Percentiles rank a stretch among this genome's conserved stretches.
Conservation (phyloP, 2,113 vertebrate genomes). For the Tupaia chinensis region DNA sequence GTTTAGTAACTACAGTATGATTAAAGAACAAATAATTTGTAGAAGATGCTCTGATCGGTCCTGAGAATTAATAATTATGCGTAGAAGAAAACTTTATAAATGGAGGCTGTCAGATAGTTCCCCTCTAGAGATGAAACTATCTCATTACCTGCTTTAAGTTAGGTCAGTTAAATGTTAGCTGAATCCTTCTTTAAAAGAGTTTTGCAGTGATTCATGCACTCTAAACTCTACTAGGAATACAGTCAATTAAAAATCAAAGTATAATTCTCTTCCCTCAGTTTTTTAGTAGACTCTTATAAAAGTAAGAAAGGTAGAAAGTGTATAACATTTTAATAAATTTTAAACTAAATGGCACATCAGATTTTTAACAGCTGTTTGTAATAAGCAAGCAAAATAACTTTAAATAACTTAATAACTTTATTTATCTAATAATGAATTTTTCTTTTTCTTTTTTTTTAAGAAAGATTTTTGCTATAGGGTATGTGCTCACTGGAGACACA, state of each 20-base stretch:
- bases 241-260: neutral
- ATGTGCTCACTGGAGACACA: no score
- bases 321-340: no score
- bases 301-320: no score
- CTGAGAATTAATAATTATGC: conserved; percentile 1
- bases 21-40: neutral
- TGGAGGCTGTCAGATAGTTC: neutral
- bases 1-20: neutral
- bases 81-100: neutral
- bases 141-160: neutral
- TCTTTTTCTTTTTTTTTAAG: no score
- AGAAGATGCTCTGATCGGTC: neutral
- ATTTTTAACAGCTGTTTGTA: no score
- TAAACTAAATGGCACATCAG: no score
- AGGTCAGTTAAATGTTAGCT: neutral
- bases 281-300: no score
- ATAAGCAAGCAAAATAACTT: no score
- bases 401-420: no score
- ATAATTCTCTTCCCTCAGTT: no score
- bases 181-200: neutral
- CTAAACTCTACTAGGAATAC: neutral
- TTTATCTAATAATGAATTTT: no score
- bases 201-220: neutral
- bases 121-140: neutral
- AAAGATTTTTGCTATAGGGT: no score